Base-by-base conservation (phyloP, 2,797 vertebrate species). In the Chrysocyon brachyurus region DNA sequence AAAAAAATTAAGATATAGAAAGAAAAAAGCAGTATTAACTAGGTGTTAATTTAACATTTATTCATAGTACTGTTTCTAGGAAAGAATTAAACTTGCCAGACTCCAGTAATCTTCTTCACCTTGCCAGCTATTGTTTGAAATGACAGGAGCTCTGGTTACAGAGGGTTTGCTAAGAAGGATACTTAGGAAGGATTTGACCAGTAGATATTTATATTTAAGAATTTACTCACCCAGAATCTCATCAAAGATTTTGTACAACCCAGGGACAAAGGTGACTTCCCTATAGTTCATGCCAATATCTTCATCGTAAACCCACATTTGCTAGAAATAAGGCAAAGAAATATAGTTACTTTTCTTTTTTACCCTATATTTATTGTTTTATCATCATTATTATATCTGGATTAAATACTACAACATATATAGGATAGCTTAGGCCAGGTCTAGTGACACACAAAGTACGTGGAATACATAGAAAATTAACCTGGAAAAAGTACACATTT, bases 241-340 rank as follows among this genome's bases (percentile, higher is more conserved):
- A 95, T 99, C 99, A 97, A 99, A 99, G 97, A 99, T 99, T 99
- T 99, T 99, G 99, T 99, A 99, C 87, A 99, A 99, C 75, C 99
- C 99, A 49, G 99, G 99, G 94, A 99, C 99, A 97, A 99, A 99
- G 0, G 99, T 99, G 94, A 99, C 98, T 54, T 99, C 99, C 89
- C 99, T 99, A 98, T 99, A 99, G 98, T 99, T 99, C 87, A 99
- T 98, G 87, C 99, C 99, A 57, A 98, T 57, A 2, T 97, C 99
- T 96, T 99, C 99, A 98, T 99, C 99, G 87, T 99, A 99, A 97
- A 99, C 99, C 99, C 99, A 99, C 99, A 99, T 99, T 99, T 99
- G 99, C 99, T 99, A 96, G 33, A 97, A 98, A 97, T n/a, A 95
- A 97, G 36, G 63, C 81, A 28, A 79, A 97, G 12, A 84, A 90